Conservation (phyloP, 2,888 invertebrate species). For the Belgica antarctica region DNA sequence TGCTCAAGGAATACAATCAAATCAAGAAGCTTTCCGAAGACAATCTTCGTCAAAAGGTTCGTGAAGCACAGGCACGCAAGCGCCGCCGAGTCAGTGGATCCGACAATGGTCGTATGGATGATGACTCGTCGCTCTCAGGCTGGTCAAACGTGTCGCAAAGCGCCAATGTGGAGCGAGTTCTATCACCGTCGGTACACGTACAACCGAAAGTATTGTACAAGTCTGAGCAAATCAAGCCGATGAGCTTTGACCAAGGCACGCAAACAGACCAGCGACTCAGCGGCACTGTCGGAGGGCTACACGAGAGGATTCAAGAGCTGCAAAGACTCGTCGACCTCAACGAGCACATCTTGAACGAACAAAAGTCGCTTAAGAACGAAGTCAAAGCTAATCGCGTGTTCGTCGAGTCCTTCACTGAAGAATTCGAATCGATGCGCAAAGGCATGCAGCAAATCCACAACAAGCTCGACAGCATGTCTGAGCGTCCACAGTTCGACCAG, state of each 20-base stretch:
- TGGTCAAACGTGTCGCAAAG: conserved; percentile 32
- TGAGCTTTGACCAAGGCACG: conserved; percentile 46
- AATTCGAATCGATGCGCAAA: conserved; percentile 23
- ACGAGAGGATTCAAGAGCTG: conserved; percentile 17
- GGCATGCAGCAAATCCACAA: conserved; percentile 19
- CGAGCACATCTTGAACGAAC: conserved; percentile 35
- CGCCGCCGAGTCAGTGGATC: conserved; percentile 36
- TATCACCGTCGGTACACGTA: conserved; percentile 11
- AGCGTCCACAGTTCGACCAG: background rate
- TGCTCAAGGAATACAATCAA: conserved; percentile 44
- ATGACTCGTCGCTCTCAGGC: conserved; percentile 24
- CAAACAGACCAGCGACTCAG: conserved; percentile 44
- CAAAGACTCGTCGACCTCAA: conserved; percentile 33
- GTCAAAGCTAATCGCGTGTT: conserved; percentile 3
- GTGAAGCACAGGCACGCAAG: conserved; percentile 29
- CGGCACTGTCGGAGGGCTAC: background rate
- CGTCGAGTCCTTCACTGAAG: conserved; percentile 21
- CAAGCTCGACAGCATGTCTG: background rate
- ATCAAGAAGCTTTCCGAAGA: conserved; percentile 42
- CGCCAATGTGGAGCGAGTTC: conserved; percentile 14
- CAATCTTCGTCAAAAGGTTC: background rate
- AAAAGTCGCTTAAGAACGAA: conserved; percentile 27
- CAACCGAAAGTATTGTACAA: conserved; percentile 1
- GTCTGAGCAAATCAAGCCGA: conserved; percentile 44
- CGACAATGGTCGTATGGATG: conserved; percentile 11